A percentile compares a stretch with the other conserved stretches of the same genome.
phyloP scores from a whole-genome alignment of 2,797 vertebrate species.

The Megalops cyprinoides region DNA sequence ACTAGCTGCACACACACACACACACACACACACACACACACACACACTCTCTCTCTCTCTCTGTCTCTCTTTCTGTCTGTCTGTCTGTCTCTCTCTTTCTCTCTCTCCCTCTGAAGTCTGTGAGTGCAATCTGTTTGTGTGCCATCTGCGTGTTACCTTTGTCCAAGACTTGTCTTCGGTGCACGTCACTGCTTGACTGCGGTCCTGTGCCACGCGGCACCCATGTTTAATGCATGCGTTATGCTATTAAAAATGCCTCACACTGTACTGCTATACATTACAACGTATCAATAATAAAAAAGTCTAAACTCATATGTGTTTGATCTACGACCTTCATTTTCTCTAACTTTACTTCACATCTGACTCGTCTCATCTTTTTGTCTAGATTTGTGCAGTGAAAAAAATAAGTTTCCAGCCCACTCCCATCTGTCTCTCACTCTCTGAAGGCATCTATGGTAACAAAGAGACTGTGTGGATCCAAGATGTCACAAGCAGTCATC shows the following conservation, averaged over 20 bases:
- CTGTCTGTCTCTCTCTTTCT: neutral
- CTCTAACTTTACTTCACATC: neutral
- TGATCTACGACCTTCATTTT: neutral
- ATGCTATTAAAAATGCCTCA: neutral
- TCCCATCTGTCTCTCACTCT: neutral
- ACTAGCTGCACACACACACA: too few relatives aligned
- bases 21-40: too few relatives aligned
- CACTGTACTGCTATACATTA: neutral
- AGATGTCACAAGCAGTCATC: conserved; percentile 12
- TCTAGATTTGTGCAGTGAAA: neutral
- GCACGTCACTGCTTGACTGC: neutral
- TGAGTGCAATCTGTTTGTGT: neutral
- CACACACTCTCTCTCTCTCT: too few relatives aligned
- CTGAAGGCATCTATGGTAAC: neutral
- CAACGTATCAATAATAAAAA: neutral
- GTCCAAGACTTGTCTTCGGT: too few relatives aligned
- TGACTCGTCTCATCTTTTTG: conserved; percentile 8
- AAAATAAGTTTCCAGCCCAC: neutral
- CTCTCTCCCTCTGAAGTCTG: neutral
- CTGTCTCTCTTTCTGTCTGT: too few relatives aligned
- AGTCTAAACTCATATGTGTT: neutral
- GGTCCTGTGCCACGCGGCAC: neutral
- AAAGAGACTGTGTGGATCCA: neutral
- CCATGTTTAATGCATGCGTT: neutral
- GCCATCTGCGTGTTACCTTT: conserved; percentile 8